These are phyloP conservation scores for Idris sp. DNA, from an alignment of 1,140 invertebrate species.

Conservation along the genomic window DNA sequence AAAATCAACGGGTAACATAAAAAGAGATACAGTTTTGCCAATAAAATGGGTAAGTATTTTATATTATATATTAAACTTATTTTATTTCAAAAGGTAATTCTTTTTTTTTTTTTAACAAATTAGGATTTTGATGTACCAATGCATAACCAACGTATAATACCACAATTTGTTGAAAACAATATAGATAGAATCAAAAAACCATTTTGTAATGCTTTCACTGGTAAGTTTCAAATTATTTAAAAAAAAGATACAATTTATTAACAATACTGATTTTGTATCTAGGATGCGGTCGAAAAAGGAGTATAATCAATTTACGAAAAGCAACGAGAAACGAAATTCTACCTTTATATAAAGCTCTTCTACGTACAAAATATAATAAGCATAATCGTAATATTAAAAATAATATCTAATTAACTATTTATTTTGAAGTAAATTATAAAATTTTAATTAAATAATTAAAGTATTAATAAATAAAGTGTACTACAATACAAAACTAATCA, in stretches of 20 bases:
- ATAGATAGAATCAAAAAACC: conserved; percentile 46
- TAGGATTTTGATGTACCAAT: conserved; percentile 12
- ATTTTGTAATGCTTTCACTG: conserved; percentile 52
- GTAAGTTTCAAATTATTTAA: conserved; percentile 18
- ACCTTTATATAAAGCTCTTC: conserved; percentile 33
- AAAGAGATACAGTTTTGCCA: conserved; percentile 19
- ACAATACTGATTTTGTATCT: conserved; percentile 8
- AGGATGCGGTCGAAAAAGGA: conserved; percentile 44
- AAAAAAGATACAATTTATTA: no score
- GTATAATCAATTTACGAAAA: conserved; percentile 9
- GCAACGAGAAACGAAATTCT: conserved; percentile 15
- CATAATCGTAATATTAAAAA: no score
- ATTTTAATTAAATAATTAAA: no score
- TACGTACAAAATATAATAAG: conserved; percentile 20
- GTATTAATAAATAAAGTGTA: no score
- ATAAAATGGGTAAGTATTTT: conserved; percentile 23
- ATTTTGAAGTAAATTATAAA: no score
- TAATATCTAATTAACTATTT: no score
- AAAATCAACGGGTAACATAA: conserved; percentile 9
- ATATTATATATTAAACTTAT: neutral
- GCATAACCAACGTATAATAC: conserved; percentile 7
- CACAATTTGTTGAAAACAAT: conserved; percentile 6
- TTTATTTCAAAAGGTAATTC: conserved; percentile 1
- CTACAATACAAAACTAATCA: no score
- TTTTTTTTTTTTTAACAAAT: conserved; percentile 5